A percentile compares a stretch with the other conserved stretches of the same genome.
Evolutionary conservation across 92 coral and sea anemone genomes (phyloP).

Genomic region (Phymanthus crucifer): DNA sequence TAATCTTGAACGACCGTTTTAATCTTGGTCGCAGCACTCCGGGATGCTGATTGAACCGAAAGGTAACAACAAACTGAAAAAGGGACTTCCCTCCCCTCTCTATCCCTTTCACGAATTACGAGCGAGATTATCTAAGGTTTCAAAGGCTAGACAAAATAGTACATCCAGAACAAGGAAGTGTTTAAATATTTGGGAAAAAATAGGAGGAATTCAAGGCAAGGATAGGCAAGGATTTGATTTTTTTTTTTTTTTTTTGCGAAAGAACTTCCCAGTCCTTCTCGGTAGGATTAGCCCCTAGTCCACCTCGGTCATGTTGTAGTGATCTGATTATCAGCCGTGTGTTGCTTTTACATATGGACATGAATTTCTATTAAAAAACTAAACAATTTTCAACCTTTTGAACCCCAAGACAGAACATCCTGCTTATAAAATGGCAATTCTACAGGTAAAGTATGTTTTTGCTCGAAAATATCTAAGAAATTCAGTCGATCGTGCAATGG

Average conservation of each 20-base stretch:
- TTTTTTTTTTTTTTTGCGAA: neutral
- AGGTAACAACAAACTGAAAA: no score
- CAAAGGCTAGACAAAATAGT: no score
- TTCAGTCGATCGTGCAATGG: neutral
- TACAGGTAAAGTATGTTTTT: constrained; percentile 11
- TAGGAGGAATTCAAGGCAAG: neutral
- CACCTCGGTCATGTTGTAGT: constrained; percentile 16
- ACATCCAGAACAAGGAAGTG: no score
- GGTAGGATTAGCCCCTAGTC: constrained; percentile 2
- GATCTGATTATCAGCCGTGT: constrained; percentile 17
- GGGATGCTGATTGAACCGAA: no score
- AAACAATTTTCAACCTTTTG: constrained; percentile 4
- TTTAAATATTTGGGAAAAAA: neutral
- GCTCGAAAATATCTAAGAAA: neutral
- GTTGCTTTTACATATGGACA: constrained; percentile 23
- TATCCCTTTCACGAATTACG: no score
- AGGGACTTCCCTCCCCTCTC: no score
- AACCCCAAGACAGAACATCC: constrained; percentile 3
- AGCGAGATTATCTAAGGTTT: no score
- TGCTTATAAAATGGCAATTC: constrained; percentile 21
- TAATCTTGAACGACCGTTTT: no score
- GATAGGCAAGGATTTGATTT: neutral
- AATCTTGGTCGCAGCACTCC: no score
- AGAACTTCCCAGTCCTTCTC: neutral
- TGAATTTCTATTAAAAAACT: constrained; percentile 6